Base-by-base conservation (phyloP, 2,888 invertebrate species). In the Pachydiplax longipennis region DNA sequence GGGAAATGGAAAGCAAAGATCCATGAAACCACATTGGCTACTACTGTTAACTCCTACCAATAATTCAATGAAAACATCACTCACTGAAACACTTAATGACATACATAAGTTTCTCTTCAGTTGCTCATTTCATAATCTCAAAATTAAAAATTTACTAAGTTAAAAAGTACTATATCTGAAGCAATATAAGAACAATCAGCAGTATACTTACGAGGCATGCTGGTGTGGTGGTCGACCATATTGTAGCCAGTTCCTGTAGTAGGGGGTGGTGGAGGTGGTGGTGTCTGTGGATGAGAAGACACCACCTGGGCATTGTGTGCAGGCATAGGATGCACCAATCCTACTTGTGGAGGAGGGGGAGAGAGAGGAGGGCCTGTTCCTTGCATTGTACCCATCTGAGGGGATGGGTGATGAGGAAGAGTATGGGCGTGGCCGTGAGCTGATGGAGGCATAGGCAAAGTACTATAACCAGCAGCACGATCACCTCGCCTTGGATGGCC, bases 241-340 rank as follows among this genome's bases (percentile, higher is more conserved):
- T 87, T 87, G n/a, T 87, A 87, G 37, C 87, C 87, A 22, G 61
- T 87, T 22, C 82, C 61, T 80, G 80, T 91, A n/a, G 91, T 80
- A 93, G 95, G 95, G 93, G 97, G 95, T 93, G 97, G 95, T 93
- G 97, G 95, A 93, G 97, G 95, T 92, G 96, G 95, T 92, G 95
- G 96, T 80, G 94, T 95, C 92, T 95, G 95, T 0, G 95, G 95
- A 93, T 95, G 94, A 92, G 95, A 96, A 92, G 96, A 96, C 92
- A 91, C 90, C 91, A 91, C n/a, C 91, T 91, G 87, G 35, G 92
- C 90, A 48, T 91, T 92, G 90, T 93, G 93, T 25, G 93, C 92
- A 0, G 58, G 58, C 93, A 98, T 95, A 1, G 98, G 98, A 94
- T 98, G 98, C 91, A 98, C 98, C 96, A 98, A 98, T 90, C 98